Conservation (phyloP, 2,797 vertebrate species). For the Psittacula derbiana region DNA sequence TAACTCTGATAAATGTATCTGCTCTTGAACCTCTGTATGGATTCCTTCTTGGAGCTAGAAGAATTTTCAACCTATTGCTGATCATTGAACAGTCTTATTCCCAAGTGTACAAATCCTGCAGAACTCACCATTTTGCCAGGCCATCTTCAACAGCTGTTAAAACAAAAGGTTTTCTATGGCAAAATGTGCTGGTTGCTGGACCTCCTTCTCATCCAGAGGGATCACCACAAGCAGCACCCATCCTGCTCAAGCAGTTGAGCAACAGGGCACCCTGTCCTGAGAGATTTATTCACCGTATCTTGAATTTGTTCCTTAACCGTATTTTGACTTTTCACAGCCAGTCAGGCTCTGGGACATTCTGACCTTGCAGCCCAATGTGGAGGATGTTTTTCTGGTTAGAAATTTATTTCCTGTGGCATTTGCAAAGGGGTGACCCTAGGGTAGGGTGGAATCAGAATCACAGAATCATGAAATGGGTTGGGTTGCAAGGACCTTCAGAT, state of each 20-base stretch:
- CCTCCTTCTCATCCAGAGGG: background rate
- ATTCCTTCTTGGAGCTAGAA: background rate
- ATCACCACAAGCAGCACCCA: background rate
- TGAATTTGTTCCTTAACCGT: background rate
- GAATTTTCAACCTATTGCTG: background rate
- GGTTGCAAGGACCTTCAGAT: background rate
- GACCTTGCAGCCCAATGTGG: fast-evolving
- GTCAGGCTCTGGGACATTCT: background rate
- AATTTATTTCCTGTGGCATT: fast-evolving
- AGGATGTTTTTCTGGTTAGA: background rate
- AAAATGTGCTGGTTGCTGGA: background rate
- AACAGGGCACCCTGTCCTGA: too few relatives aligned
- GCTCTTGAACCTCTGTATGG: background rate
- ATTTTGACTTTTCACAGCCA: background rate
- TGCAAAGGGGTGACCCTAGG: background rate
- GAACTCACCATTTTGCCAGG: background rate
- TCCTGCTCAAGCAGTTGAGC: background rate
- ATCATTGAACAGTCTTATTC: background rate
- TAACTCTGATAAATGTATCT: background rate
- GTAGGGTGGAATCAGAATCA: too few relatives aligned
- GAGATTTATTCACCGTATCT: background rate
- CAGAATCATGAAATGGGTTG: too few relatives aligned
- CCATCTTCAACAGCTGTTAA: background rate
- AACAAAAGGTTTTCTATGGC: background rate
- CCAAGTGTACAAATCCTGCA: background rate